A percentile compares a stretch with the other conserved stretches of the same genome.
Evolutionary conservation across 2,888 invertebrate genomes (phyloP).

Genomic region (Philonicus albiceps): DNA sequence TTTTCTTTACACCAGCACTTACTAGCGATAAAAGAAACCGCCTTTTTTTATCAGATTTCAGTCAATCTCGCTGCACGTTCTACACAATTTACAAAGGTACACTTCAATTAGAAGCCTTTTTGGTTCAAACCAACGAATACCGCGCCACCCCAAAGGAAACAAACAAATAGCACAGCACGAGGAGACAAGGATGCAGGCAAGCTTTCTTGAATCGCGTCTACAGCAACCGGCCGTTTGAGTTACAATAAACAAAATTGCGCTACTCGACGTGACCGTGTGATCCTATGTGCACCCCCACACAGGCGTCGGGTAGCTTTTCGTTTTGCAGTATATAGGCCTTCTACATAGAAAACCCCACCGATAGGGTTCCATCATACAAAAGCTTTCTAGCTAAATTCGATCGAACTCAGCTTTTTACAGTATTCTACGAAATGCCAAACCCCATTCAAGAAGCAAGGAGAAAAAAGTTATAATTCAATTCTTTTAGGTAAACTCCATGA

Average conservation of each 20-base stretch:
- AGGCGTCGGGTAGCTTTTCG: not conserved
- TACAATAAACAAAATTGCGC: slow-evolving; percentile 44
- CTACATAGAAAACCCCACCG: not conserved
- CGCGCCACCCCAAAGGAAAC: slow-evolving; percentile 26
- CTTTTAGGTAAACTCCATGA: too few species aligned
- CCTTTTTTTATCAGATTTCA: not conserved
- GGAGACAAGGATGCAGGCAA: slow-evolving; percentile 37
- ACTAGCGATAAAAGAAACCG: not conserved
- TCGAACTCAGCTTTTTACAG: slow-evolving; percentile 20
- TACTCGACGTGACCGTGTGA: slow-evolving; percentile 10
- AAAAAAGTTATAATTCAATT: too few species aligned
- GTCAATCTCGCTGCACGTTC: not conserved
- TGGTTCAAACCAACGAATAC: not conserved
- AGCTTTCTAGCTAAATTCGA: slow-evolving; percentile 5
- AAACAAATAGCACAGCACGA: slow-evolving; percentile 38
- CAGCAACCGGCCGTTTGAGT: slow-evolving; percentile 32
- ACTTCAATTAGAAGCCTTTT: not conserved
- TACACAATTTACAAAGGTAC: not conserved
- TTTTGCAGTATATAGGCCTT: not conserved
- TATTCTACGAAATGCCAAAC: not conserved
- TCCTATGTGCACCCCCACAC: not conserved
- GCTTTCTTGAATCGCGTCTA: slow-evolving; percentile 38
- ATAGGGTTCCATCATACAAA: not conserved
- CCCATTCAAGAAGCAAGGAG: not conserved
- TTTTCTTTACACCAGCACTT: not conserved